phyloP scores from a whole-genome alignment of 2,888 invertebrate genomes.

The Ommatoiulus sabulosus region DNA sequence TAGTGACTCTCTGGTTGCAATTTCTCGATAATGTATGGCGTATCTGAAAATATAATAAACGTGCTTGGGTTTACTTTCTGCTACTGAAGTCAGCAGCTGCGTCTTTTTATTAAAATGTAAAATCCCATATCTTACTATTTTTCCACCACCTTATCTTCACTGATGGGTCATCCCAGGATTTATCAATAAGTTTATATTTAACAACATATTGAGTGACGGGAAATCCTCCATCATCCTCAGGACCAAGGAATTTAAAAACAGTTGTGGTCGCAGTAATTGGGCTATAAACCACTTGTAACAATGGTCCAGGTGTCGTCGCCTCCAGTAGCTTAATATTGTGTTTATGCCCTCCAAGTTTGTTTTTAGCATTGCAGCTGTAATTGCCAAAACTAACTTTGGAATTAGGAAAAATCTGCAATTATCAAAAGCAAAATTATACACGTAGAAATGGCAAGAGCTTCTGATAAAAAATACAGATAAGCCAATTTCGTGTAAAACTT shows the following conservation, averaged over 20 bases:
- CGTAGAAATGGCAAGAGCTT: too few species aligned
- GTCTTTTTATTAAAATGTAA: background rate
- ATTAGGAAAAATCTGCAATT: slow-evolving; percentile 73
- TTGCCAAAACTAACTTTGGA: slow-evolving; percentile 77
- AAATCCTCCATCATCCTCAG: slow-evolving; percentile 79
- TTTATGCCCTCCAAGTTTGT: slow-evolving; percentile 78
- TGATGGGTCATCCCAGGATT: slow-evolving; percentile 66
- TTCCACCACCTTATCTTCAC: slow-evolving; percentile 56
- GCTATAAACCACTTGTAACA: slow-evolving; percentile 73
- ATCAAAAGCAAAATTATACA: background rate
- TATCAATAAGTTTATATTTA: slow-evolving; percentile 71
- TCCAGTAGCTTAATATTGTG: slow-evolving; percentile 79
- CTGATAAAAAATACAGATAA: too few species aligned
- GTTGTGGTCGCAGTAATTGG: slow-evolving; percentile 79
- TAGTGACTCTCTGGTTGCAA: slow-evolving; percentile 82
- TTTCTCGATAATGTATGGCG: slow-evolving; percentile 83
- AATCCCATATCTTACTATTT: background rate
- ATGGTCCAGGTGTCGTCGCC: slow-evolving; percentile 77
- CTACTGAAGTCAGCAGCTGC: background rate
- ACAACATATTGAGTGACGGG: slow-evolving; percentile 80
- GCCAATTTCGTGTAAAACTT: too few species aligned
- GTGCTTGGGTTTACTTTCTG: slow-evolving; percentile 39
- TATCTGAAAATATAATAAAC: slow-evolving; percentile 70
- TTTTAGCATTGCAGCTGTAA: slow-evolving; percentile 86
- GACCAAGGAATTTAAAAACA: slow-evolving; percentile 81